phyloP scores from a whole-genome alignment of 1,140 invertebrate genomes.

The Aplysia californica region DNA sequence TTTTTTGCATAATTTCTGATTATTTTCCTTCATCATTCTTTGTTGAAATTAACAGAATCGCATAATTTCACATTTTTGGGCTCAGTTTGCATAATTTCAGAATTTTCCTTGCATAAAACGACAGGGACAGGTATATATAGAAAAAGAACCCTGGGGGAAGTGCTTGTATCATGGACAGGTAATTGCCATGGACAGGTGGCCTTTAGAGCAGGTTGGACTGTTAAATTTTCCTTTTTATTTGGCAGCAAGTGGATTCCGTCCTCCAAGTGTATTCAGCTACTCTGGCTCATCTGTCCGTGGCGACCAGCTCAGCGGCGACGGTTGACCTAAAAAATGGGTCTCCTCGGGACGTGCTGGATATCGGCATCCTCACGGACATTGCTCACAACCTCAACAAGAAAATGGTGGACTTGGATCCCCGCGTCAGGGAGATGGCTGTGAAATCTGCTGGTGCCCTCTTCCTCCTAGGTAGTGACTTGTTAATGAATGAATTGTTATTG shows the following conservation, averaged over 20 bases:
- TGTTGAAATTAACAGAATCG: no score
- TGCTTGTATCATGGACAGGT: no score
- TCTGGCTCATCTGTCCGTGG: not conserved
- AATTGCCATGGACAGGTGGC: no score
- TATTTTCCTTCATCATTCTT: no score
- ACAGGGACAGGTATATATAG: no score
- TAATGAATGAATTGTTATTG: not conserved
- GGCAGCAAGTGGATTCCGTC: not conserved
- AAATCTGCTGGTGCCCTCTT: not conserved
- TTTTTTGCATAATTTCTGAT: no score
- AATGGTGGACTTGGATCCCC: not conserved
- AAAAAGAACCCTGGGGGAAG: no score
- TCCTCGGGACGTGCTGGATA: not conserved
- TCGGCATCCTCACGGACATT: not conserved
- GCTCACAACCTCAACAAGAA: not conserved
- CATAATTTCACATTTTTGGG: no score
- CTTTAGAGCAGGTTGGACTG: not conserved
- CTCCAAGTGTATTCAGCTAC: not conserved
- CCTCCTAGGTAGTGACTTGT: not conserved
- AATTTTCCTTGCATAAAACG: no score
- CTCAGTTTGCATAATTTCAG: no score
- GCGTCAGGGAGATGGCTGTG: constrained; percentile 1
- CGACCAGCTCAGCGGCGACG: not conserved
- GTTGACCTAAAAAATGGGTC: no score
- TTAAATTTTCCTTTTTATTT: not conserved